phyloP scores from a whole-genome alignment of 2,113 vertebrate species.

The Fregetta grallaria region DNA sequence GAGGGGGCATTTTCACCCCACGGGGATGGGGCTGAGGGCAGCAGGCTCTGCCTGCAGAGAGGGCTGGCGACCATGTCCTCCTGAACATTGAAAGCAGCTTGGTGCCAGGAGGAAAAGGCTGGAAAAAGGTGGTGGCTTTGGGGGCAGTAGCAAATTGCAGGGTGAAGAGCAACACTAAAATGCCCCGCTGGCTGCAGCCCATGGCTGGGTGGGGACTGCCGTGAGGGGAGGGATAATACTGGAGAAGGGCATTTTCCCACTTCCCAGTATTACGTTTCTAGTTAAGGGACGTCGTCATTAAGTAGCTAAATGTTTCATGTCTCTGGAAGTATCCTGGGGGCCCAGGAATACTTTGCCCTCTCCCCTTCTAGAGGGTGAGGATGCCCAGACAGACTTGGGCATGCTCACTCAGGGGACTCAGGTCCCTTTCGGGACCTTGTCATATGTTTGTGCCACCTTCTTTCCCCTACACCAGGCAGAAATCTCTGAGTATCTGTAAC shows the following conservation, averaged over 20 bases:
- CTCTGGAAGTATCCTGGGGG: neutral
- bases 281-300: neutral
- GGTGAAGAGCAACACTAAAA: neutral
- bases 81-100: neutral
- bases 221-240: neutral
- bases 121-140: neutral
- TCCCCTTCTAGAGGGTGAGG: neutral
- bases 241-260: neutral
- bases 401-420: neutral
- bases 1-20: neutral
- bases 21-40: neutral
- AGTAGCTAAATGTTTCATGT: neutral
- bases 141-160: neutral
- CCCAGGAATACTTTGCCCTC: neutral
- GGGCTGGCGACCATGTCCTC: neutral
- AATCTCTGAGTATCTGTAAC: neutral
- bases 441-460: neutral
- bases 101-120: neutral
- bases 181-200: neutral
- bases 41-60: neutral
- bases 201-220: accelerated
- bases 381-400: neutral
- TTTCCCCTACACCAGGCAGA: neutral
- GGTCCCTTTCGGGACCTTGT: neutral
- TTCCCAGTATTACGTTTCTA: neutral